Evolutionary conservation across 2,797 vertebrate species (phyloP), one percentile per base, ranked within the genome.

Genomic region (Platyrinchus mystaceus): DNA sequence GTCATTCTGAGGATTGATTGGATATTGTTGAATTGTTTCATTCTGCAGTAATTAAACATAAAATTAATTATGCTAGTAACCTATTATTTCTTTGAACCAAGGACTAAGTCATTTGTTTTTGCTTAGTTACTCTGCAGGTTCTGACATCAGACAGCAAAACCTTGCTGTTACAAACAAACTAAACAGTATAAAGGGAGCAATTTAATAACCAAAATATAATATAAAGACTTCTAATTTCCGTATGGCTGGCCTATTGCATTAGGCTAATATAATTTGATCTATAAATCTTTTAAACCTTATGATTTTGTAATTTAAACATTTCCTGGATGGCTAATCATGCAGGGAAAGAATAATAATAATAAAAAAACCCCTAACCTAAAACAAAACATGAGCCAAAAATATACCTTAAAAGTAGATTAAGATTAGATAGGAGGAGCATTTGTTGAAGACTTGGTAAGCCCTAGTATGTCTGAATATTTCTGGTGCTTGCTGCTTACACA

Each of bases 1-100:
- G 97, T 97, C 98, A 97, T 96, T 96, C 94, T 15, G 84, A 97
- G 96, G 97, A 98, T 98, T 97, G 97, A 98, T 98, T 97, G 97
- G 97, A 97, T 98, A 98, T 98, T 98, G 97, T 98, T 98, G 97
- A 97, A 98, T 98, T 98, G 97, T 98, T 98, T 98, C 98, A 98
- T 98, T 98, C 97, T 97, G 95, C 94, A 96, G 98, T 98, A 98
- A 98, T 98, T 98, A 98, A 98, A 98, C 97, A 98, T 98, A 98
- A 98, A 98, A 98, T 98, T 98, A 98, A 98, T 98, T 98, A 98
- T 97, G 97, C 97, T 96, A 88, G 97, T 98, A 97, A 98, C 97
- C 97, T 97, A 98, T 98, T 98, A 97, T 97, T 98, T 97, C 97
- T 98, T 97, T 98, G 97, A 98, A 97, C 96, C 97, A 97, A 98